A percentile compares a stretch with the other conserved stretches of the same genome.
Conservation (phyloP, 2,113 vertebrate genomes). For the Scopus umbretta region DNA sequence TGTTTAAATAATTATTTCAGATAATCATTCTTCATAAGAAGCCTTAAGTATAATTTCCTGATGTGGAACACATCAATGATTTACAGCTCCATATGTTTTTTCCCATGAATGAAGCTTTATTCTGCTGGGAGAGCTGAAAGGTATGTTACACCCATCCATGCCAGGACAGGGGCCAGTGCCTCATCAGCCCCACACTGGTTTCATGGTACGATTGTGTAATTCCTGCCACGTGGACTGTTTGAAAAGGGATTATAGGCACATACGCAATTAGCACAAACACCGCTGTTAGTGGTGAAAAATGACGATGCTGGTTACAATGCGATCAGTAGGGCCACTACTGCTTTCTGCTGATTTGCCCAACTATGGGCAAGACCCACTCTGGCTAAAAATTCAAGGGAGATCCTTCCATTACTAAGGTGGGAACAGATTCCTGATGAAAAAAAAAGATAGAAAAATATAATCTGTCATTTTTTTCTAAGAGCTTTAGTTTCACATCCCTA, state of each 20-base stretch:
- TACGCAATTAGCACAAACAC: not conserved
- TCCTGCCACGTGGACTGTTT: not conserved
- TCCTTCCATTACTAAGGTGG: not conserved
- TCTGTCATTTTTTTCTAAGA: not conserved
- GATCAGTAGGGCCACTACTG: not conserved
- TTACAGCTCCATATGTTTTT: not conserved
- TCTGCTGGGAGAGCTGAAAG: not conserved
- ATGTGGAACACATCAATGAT: not conserved
- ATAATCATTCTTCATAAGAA: constrained; percentile 39
- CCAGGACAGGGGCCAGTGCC: not conserved
- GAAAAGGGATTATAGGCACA: not conserved
- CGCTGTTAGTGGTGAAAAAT: not conserved
- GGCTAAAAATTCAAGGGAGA: not conserved
- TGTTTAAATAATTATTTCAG: constrained; percentile 51
- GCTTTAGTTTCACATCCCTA: not conserved
- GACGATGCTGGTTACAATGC: not conserved
- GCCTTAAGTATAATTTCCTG: not conserved
- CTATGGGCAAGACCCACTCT: not conserved
- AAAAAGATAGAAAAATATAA: not conserved
- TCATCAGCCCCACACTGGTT: not conserved
- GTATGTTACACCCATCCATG: not conserved
- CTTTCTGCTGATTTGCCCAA: not conserved
- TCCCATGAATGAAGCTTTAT: not conserved
- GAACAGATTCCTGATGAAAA: not conserved
- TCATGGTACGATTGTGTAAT: not conserved